Evolutionary conservation across 1,140 invertebrate genomes (phyloP), one percentile per base, ranked within the genome.

Genomic region (Drosophila micromelanica): DNA sequence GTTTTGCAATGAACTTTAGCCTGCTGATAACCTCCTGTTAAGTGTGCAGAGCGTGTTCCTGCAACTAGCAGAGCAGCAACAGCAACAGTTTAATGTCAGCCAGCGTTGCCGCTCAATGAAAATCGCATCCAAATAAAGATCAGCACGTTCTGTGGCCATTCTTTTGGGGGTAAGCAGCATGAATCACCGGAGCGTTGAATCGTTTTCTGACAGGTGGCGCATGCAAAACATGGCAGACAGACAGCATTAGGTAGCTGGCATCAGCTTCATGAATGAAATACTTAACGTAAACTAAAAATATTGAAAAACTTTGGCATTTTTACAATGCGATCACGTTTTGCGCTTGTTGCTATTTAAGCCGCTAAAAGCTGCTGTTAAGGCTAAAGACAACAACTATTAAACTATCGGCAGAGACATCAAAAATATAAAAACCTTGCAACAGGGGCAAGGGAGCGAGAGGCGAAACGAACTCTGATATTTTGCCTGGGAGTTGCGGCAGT

Each of bases 391-490:
- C 64, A 30, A 42, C 64, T 59, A 76, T 68, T 76, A 73, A 59
- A 67, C 52, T 54, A 73, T 68, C 56, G 52, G 38, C 73, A 60
- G 55, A 23, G 54, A 15, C 52, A 45, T 56, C 70, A 79, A 46
- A 17, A 76, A 62, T 27, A 17, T 5, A 3, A 8, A 42, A 55
- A 43, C 7, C 27, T 57, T 45, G 13, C 15, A 38, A 20, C 6
- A 17, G 20, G 20, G 45, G 45, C 12, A 5, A 20, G 46, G 46
- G 9, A 5, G 48, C 2, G 20, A 20, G 5, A 1, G 23, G 54
- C 20, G 3, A 61, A 61, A 48, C 80, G 85, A 89, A 90, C 84
- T 89, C 76, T 89, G 84, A 80, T 89, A 89, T 89, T 89, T 89
- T 89, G 77, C 45, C 72, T 57, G 52, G 52, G 43, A 56, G 23